Conservation (phyloP, 1,140 invertebrate genomes). For the Drosophila sp. region DNA sequence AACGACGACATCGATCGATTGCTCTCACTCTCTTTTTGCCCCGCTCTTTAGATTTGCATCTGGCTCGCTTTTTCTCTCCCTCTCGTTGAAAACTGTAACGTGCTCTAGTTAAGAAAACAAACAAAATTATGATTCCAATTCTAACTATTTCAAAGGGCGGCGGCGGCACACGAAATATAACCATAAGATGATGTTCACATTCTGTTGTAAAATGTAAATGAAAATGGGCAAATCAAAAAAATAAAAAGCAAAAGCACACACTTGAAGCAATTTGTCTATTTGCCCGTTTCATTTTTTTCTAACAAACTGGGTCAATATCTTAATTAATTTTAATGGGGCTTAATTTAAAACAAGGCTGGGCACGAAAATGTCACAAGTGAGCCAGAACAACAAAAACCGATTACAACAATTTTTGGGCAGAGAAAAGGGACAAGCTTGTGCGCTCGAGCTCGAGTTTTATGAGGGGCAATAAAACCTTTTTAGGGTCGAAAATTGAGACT, state of each 20-base stretch:
- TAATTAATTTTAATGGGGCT: slow-evolving; percentile 61
- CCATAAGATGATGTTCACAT: no score
- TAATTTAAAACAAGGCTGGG: slow-evolving; percentile 52
- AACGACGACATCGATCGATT: slow-evolving; percentile 8
- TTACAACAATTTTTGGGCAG: no score
- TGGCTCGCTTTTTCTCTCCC: neutral
- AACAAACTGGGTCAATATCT: slow-evolving; percentile 53
- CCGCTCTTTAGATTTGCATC: no score
- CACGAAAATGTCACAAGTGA: slow-evolving; percentile 16
- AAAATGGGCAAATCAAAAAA: slow-evolving; percentile 26
- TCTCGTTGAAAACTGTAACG: slow-evolving; percentile 1
- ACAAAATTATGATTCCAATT: neutral
- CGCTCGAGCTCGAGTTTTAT: no score
- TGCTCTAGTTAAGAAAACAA: slow-evolving; percentile 20
- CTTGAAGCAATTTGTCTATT: slow-evolving; percentile 36
- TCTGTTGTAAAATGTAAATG: neutral
- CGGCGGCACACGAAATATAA: no score
- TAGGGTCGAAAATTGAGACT: no score
- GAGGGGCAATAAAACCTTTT: no score
- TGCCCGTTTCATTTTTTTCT: slow-evolving; percentile 17
- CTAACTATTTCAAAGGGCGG: neutral
- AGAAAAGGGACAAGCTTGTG: no score
- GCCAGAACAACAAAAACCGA: no score
- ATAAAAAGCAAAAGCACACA: slow-evolving; percentile 8
- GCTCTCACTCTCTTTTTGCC: neutral